Base-by-base conservation (phyloP, 2,113 vertebrate species). In the Labeo rohita region DNA sequence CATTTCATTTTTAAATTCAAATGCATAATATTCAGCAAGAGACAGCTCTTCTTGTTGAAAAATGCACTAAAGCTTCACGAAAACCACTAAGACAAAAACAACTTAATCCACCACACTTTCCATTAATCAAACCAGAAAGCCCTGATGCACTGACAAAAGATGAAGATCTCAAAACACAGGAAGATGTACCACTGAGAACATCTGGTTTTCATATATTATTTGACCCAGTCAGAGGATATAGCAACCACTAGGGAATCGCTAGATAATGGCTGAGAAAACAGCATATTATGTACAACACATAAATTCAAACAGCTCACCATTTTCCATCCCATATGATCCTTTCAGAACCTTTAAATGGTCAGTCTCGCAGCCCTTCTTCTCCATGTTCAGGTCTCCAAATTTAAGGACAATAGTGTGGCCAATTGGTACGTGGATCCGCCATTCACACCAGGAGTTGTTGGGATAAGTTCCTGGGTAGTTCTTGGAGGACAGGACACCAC, bases 391-490 rank as follows among this genome's bases (percentile, higher is more conserved):
- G 88, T 97, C 96, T 73, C 95, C 96, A 54, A 97, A 92, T 91
- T 92, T 95, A 84, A 97, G 86, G 68, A 95, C 92, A 74, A 97
- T 86, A 6, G 91, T 94, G 90, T 95, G 95, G 73, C 95, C 95
- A 0, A 87, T 80, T 8, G 95, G 92, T 70, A 96, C 94, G n/a
- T 87, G 90, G 81, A 97, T 95, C 34, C 90, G 96, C 92, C 93
- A 95, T 85, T 96, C 94, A 34, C 96, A 97, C 61, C 92, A 75
- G 3, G 96, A 96, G 84, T 96, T 93, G 87, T 96, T 97, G 79
- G 96, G 96, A 72, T 96, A 97, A 0, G 96, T 96, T 68, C 94
- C 92, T 28, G 96, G 96, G 89, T 97, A 97, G 91, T 96, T 96
- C 88, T 93, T 96, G 23, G 96, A 97, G 54, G 95, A 93, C 76